Evolutionary conservation across 2,888 invertebrate genomes (phyloP).

Genomic region (Zaprionus obscuricornis): DNA sequence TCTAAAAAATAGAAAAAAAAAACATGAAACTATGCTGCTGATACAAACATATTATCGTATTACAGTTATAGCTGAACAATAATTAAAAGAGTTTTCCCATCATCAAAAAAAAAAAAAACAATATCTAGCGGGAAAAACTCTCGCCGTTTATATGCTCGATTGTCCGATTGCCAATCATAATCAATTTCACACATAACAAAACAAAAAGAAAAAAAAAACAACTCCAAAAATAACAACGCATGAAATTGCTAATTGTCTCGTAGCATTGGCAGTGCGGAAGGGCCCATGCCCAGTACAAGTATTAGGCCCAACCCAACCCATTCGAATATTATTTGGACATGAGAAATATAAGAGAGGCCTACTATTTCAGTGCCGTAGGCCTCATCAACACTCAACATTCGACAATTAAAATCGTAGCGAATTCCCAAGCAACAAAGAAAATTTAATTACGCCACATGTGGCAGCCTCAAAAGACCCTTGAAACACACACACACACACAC

Average conservation of each 20-base stretch:
- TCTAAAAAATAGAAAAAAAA: too few species aligned
- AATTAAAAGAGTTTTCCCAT: slow-evolving; percentile 33
- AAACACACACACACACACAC: slow-evolving; percentile 36
- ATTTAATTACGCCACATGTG: slow-evolving; percentile 76
- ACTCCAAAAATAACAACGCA: slow-evolving; percentile 55
- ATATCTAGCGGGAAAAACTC: slow-evolving; percentile 35
- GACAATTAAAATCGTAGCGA: slow-evolving; percentile 74
- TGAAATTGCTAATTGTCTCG: slow-evolving; percentile 78
- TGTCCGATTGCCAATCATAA: slow-evolving; percentile 67
- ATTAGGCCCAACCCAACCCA: slow-evolving; percentile 9
- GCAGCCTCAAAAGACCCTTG: slow-evolving; percentile 55
- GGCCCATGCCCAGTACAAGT: slow-evolving; percentile 41
- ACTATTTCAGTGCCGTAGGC: slow-evolving; percentile 55
- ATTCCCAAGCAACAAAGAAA: slow-evolving; percentile 72
- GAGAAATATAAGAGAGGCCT: slow-evolving; percentile 19
- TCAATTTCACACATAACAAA: slow-evolving; percentile 73
- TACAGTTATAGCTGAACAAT: slow-evolving; percentile 19
- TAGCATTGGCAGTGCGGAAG: slow-evolving; percentile 55
- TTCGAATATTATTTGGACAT: not conserved
- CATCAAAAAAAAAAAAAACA: slow-evolving; percentile 8
- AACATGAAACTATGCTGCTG: too few species aligned
- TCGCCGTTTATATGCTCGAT: slow-evolving; percentile 57
- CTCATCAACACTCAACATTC: slow-evolving; percentile 40
- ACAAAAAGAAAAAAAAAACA: slow-evolving; percentile 27
- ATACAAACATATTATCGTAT: too few species aligned